A percentile compares a stretch with the other conserved stretches of the same genome.
These are phyloP conservation scores for Biston stratarius DNA, from an alignment of 2,888 invertebrate species.

Conservation along the genomic window DNA sequence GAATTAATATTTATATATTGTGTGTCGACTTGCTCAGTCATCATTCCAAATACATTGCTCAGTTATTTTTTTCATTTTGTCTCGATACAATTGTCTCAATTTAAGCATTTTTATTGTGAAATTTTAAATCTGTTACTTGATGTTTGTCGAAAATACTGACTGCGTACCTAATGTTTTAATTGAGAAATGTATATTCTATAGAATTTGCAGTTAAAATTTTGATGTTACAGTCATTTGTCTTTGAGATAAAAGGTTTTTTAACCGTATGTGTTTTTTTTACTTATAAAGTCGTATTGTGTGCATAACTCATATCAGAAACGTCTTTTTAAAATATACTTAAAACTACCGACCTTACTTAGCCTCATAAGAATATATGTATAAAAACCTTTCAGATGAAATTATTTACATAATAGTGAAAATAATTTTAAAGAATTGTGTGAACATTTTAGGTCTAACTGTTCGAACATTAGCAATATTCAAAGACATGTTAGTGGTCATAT, in stretches of 20 bases:
- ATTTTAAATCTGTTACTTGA: constrained; percentile 70
- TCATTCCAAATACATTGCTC: constrained; percentile 25
- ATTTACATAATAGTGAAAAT: no score
- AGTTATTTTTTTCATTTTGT: constrained; percentile 33
- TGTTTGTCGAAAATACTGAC: constrained; percentile 63
- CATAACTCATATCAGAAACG: background rate
- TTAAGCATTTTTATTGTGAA: constrained; percentile 46
- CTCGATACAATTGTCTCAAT: constrained; percentile 31
- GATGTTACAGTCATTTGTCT: constrained; percentile 66
- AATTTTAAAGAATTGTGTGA: no score
- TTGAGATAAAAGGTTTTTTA: constrained; percentile 62
- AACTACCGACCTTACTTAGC: no score
- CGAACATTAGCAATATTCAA: no score
- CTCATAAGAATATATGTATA: no score
- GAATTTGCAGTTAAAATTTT: constrained; percentile 66
- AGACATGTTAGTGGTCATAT: no score
- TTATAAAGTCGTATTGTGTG: constrained; percentile 40
- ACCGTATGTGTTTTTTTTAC: constrained; percentile 39
- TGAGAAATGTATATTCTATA: constrained; percentile 56
- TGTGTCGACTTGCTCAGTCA: constrained; percentile 13
- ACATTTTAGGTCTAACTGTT: no score
- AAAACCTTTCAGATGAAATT: no score
- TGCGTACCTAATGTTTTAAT: constrained; percentile 68
- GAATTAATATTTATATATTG: background rate
- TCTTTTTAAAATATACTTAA: background rate